phyloP scores from a whole-genome alignment of 2,888 invertebrate genomes.

The Drosophila subquinaria region DNA sequence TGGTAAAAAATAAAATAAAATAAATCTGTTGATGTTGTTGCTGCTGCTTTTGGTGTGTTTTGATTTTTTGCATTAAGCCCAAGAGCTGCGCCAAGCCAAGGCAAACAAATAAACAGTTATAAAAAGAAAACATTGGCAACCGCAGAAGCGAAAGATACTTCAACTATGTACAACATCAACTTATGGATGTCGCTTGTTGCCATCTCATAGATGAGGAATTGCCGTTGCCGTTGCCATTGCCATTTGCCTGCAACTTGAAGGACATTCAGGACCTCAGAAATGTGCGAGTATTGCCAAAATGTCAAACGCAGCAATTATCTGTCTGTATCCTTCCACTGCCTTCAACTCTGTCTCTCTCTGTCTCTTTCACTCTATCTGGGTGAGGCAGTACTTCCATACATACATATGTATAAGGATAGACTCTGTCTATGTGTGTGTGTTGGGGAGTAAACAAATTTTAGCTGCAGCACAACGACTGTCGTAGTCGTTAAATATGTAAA shows the following conservation, averaged over 20 bases:
- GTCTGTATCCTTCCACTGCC: background rate
- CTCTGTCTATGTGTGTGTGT: slow-evolving; percentile 15
- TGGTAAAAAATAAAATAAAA: slow-evolving; percentile 46
- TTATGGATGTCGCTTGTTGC: slow-evolving; percentile 38
- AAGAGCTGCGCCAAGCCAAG: slow-evolving; percentile 33
- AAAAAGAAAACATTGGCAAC: slow-evolving; percentile 42
- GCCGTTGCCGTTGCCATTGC: slow-evolving; percentile 8
- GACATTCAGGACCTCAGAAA: slow-evolving; percentile 37
- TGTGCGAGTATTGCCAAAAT: slow-evolving; percentile 35
- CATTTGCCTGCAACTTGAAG: slow-evolving; percentile 33
- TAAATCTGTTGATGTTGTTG: slow-evolving; percentile 35
- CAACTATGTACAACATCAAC: slow-evolving; percentile 15
- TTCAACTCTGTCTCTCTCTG: background rate
- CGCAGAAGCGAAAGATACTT: slow-evolving; percentile 46
- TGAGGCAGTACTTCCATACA: slow-evolving; percentile 4
- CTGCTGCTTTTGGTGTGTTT: slow-evolving; percentile 19
- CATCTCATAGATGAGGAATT: slow-evolving; percentile 24
- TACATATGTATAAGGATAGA: slow-evolving; percentile 8
- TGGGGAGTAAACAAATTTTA: slow-evolving; percentile 41
- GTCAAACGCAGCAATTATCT: slow-evolving; percentile 68
- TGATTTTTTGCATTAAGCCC: slow-evolving; percentile 60
- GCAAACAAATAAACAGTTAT: slow-evolving; percentile 60
- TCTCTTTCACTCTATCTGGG: slow-evolving; percentile 6
- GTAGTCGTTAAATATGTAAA: slow-evolving; percentile 38
- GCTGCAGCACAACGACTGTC: slow-evolving; percentile 40